phyloP scores from a whole-genome alignment of 2,888 invertebrate genomes.

The Ennomos quercinarius region DNA sequence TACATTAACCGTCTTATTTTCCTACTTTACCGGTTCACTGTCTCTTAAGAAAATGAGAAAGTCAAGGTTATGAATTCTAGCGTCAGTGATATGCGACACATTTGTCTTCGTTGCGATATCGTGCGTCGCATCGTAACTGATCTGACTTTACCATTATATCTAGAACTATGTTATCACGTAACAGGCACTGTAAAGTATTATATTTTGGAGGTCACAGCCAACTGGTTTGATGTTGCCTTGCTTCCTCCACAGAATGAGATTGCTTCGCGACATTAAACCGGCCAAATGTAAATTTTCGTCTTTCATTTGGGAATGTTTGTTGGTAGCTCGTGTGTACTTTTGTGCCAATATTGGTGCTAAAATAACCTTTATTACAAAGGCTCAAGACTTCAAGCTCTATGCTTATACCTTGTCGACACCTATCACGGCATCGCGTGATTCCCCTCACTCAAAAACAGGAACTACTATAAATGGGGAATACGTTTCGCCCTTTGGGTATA shows the following conservation, averaged over 20 bases:
- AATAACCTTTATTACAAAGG: constrained; percentile 15
- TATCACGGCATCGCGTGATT: constrained; percentile 61
- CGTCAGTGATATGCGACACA: constrained; percentile 67
- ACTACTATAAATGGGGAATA: constrained; percentile 44
- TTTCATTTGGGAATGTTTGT: constrained; percentile 72
- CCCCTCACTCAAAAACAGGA: constrained; percentile 63
- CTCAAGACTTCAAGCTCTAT: constrained; percentile 4
- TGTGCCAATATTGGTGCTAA: constrained; percentile 7
- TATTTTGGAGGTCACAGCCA: constrained; percentile 55
- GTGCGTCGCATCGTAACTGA: constrained; percentile 70
- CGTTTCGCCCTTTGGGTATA: constrained; percentile 41
- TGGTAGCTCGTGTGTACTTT: constrained; percentile 51
- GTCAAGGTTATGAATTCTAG: constrained; percentile 66
- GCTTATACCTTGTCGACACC: constrained; percentile 20
- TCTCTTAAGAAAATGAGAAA: constrained; percentile 63
- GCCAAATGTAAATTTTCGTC: constrained; percentile 81
- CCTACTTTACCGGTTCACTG: constrained; percentile 43
- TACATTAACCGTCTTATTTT: constrained; percentile 1
- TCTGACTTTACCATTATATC: constrained; percentile 58
- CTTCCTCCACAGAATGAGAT: constrained; percentile 80
- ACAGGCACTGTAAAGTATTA: constrained; percentile 38
- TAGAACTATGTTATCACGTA: constrained; percentile 50
- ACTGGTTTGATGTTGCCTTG: constrained; percentile 62
- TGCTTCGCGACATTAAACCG: constrained; percentile 82
- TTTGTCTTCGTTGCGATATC: constrained; percentile 79